These are phyloP conservation scores for Tokudaia tokunoshimensis DNA, from an alignment of 2,797 vertebrate species.

Conservation along the genomic window DNA sequence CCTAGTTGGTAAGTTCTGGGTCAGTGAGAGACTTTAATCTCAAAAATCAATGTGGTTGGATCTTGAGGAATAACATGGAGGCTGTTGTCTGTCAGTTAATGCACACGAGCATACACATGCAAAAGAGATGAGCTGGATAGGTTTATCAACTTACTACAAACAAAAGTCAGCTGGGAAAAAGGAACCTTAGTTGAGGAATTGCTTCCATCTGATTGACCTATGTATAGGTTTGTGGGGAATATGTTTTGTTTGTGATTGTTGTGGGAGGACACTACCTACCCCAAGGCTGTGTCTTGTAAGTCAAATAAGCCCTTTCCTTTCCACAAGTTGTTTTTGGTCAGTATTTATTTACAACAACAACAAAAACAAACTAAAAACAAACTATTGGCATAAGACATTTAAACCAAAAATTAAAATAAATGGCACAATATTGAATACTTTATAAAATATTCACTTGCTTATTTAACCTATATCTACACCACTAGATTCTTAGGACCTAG, in stretches of 20 bases:
- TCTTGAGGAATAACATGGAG: neutral
- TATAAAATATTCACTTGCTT: neutral
- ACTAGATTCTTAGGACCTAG: neutral
- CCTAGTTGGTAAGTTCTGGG: neutral
- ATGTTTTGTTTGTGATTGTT: neutral
- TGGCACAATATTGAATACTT: neutral
- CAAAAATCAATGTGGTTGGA: neutral
- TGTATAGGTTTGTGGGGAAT: too few species aligned
- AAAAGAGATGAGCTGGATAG: neutral
- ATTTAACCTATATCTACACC: neutral
- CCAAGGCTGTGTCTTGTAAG: neutral
- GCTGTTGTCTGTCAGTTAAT: neutral
- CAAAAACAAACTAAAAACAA: neutral
- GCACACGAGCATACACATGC: neutral
- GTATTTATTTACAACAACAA: neutral
- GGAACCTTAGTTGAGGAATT: neutral
- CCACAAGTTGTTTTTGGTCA: neutral
- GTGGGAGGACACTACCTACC: neutral
- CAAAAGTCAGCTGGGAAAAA: neutral
- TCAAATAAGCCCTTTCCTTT: neutral
- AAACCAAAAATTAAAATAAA: neutral
- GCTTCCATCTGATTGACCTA: neutral
- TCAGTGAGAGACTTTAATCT: neutral
- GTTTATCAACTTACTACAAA: neutral
- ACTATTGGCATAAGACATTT: neutral